Evolutionary conservation across 1,140 invertebrate species (phyloP), one percentile per base, ranked within the genome.

Genomic region (Atta colombica): DNA sequence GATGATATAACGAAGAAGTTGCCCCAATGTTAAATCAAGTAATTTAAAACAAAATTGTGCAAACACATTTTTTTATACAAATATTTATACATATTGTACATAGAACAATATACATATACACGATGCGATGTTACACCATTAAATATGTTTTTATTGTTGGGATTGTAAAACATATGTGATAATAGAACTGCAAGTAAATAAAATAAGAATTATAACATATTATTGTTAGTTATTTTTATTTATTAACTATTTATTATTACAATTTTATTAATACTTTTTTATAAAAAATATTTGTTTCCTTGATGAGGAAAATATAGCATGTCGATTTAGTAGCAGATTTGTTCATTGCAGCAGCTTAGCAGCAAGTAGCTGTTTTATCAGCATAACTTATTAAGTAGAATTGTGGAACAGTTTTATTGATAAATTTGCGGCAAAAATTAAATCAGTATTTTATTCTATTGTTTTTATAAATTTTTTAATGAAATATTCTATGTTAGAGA

Each of bases 51-150:
- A 71, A 80, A 86, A 87, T 75, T 85, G 21, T 60, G 45, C 68
- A 80, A 84, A 63, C 85, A 58, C 25, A 85, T 91, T 92, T 92
- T 92, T 93, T 91, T 92, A 85, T 92, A 91, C 55, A 92, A 72
- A 88, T 88, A 87, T 92, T 90, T 88, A 91, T 90, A 77, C 65
- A 53, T 49, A 63, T 60, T 89, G 89, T 86, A 88, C 77, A 88
- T 89, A 90, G 49, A 68, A 58, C 12, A 10, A 89, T 55, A 10
- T 45, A 45, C 8, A 45, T 10, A 45, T 2, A 65, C 58, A 60
- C 72, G 63, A 84, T 65, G 74, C 68, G 61, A 89, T 88, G 69
- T 87, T 89, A 81, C 68, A 81, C 89, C 78, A 87, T 77, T 87
- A 77, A 81, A 88, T 78, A 90, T 89, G 89, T 88, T 91, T 93